Conservation (phyloP, 2,888 invertebrate genomes). For the Endomychus coccineus region DNA sequence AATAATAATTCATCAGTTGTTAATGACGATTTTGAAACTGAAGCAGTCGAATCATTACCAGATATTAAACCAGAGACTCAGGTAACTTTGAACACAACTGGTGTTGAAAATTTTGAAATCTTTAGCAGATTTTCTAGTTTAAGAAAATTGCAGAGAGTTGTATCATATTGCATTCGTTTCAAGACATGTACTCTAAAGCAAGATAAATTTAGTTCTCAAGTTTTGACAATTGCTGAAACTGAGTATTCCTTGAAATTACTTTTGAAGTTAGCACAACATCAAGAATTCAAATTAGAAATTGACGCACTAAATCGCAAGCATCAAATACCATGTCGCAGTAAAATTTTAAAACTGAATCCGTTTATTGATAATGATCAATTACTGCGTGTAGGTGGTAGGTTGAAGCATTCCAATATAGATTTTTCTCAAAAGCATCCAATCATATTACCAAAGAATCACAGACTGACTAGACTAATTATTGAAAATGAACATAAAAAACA, state of each 20-base stretch:
- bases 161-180: conserved; percentile 2
- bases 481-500: conserved; percentile 19
- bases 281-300: conserved; percentile 2
- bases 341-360: conserved; percentile 20
- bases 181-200: conserved; percentile 2
- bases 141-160: background rate
- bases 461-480: conserved; percentile 25
- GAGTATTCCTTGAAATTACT: background rate
- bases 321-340: conserved; percentile 14
- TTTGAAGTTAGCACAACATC: conserved; percentile 1
- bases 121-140: conserved; percentile 3
- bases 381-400: conserved; percentile 27
- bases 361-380: conserved; percentile 23
- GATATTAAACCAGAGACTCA: background rate
- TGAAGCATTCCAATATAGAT: conserved; percentile 20
- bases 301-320: background rate
- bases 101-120: background rate
- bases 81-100: background rate
- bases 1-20: too few species aligned
- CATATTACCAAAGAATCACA: conserved; percentile 23
- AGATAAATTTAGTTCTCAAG: background rate
- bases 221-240: conserved; percentile 1
- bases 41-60: conserved; percentile 1
- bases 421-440: conserved; percentile 24
- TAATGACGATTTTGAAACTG: background rate